These are phyloP conservation scores for Poecilia latipinna DNA, from an alignment of 2,113 vertebrate species.

Conservation along the genomic window DNA sequence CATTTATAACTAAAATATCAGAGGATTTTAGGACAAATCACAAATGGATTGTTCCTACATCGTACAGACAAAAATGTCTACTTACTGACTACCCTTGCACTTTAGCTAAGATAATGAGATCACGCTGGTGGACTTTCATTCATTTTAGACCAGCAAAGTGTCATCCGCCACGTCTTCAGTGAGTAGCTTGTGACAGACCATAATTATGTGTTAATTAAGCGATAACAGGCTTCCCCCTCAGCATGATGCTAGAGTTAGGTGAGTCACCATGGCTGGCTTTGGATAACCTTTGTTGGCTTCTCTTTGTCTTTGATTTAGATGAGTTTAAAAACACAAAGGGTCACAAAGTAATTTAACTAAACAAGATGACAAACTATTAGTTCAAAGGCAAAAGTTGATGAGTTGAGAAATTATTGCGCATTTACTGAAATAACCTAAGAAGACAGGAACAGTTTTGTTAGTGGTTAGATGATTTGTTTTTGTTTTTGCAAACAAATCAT, in stretches of 20 bases:
- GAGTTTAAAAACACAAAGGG: not conserved
- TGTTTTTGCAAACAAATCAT: no score
- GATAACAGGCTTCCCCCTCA: not conserved
- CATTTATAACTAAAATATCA: not conserved
- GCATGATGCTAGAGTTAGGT: not conserved
- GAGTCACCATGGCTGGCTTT: not conserved
- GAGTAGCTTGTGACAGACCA: not conserved
- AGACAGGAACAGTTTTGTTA: no score
- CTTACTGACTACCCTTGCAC: not conserved
- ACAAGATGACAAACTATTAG: not conserved
- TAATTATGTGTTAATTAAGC: slow-evolving; percentile 4
- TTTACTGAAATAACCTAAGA: no score
- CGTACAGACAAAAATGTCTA: not conserved
- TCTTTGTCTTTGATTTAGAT: not conserved
- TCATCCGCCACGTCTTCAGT: not conserved
- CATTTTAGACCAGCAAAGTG: not conserved
- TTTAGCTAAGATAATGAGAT: not conserved
- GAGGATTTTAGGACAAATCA: not conserved
- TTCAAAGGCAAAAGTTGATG: not conserved
- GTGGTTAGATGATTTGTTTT: no score
- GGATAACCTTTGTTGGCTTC: not conserved
- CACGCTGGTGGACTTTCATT: not conserved
- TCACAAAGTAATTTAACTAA: not conserved
- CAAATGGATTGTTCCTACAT: no score
- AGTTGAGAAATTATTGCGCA: not conserved